Percentiles rank a stretch among this genome's conserved stretches.
Evolutionary conservation across 2,888 invertebrate genomes (phyloP).

Genomic region (Calameuta pallipes): DNA sequence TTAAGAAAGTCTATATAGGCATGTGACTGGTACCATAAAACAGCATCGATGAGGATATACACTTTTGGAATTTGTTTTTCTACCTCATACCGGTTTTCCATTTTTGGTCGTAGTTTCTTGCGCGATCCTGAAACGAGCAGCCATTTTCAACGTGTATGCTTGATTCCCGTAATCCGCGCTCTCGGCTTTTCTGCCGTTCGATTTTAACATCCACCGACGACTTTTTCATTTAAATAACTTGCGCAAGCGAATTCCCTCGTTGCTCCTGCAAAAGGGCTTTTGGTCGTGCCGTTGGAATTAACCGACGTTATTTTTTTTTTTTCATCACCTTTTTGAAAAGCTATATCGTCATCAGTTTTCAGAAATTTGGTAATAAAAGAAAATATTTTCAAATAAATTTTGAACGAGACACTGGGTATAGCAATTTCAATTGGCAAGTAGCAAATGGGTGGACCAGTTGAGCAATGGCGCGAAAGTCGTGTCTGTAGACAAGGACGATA

Average conservation of each 20-base stretch:
- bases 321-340: background rate
- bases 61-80: background rate
- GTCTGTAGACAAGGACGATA: background rate
- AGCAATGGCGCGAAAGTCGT: background rate
- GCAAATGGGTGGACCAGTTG: background rate
- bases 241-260: background rate
- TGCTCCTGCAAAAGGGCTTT: background rate
- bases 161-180: background rate
- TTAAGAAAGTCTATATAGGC: background rate
- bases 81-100: background rate
- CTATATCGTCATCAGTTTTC: background rate
- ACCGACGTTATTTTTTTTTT: background rate
- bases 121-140: background rate
- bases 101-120: background rate
- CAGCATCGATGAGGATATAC: background rate
- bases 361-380: background rate
- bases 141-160: background rate
- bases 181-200: background rate
- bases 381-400: background rate
- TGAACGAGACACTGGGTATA: background rate
- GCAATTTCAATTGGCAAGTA: background rate
- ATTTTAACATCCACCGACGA: background rate
- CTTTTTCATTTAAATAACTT: background rate
- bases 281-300: background rate
- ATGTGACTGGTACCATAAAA: background rate